Evolutionary conservation across 2,113 vertebrate species (phyloP), one percentile per base, ranked within the genome.

Genomic region (Pluvianellus socialis): DNA sequence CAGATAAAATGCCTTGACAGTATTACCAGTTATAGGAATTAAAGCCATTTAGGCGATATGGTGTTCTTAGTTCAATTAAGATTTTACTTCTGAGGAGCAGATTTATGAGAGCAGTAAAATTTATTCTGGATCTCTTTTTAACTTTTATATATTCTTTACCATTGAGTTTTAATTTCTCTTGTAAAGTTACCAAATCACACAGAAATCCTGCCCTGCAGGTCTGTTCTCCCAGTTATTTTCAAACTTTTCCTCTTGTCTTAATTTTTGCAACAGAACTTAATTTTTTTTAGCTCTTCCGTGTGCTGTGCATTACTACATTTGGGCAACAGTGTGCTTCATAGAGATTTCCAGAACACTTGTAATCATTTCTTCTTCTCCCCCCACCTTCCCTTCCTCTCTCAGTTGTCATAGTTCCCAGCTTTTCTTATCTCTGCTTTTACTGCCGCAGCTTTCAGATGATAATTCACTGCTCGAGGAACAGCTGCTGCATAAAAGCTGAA

Each of bases 351-450:
- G 92, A 95, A 93, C 52, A 18, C 45, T 82, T 67, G 52, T 68
- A 90, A 65, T 90, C 42, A n/a, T 83, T 50, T 59, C 20, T 14
- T 71, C 40, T 62, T 49, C 50, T n/a, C 47, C 45, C 33, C 13
- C 40, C 38, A 27, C 6, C 35, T 88, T 71, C 68, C 63, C 74
- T 86, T 79, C 65, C 65, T 72, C 58, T 62, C 70, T 82, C 82
- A 88, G 94, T 90, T 97, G 94, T 96, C 94, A 92, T 95, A 94
- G 95, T 73, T 96, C 75, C 94, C 91, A 74, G 94, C 91, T 96
- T 94, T 94, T 94, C 95, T 94, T 97, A 82, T 94, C 95, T 94
- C 47, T 77, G 61, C 33, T 96, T 71, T 85, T 61, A 67, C 70
- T 91, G 83, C 73, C 2, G 10, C 82, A 86, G 96, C 91, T 91